Percentiles rank a stretch among this genome's conserved stretches.
Conservation (phyloP, 2,113 vertebrate species). For the Petromus typicus region DNA sequence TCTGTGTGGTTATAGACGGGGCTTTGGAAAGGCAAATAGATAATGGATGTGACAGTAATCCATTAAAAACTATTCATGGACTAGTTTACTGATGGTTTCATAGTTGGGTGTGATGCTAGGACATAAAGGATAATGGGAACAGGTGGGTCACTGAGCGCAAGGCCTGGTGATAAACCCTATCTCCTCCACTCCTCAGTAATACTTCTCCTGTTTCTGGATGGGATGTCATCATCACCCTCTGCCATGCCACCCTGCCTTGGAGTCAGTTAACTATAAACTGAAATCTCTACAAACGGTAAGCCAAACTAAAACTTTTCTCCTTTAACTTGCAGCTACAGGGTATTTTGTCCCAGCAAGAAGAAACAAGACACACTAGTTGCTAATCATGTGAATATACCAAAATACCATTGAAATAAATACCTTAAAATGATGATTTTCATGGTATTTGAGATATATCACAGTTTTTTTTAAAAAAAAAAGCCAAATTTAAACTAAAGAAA, state of each 20-base stretch:
- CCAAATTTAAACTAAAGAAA: no score
- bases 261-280: neutral
- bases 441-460: neutral
- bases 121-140: neutral
- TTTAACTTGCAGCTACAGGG: neutral
- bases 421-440: neutral
- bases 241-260: neutral
- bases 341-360: neutral
- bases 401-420: neutral
- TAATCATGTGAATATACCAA: neutral
- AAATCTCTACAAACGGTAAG: neutral
- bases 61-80: no score
- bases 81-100: neutral
- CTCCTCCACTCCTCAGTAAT: neutral
- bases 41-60: no score
- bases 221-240: neutral
- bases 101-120: neutral
- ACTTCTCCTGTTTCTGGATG: neutral
- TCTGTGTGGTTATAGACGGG: neutral
- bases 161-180: neutral
- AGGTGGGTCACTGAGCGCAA: neutral
- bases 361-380: neutral
- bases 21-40: neutral
- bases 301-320: neutral
- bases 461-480: neutral